Percentiles rank a stretch among this genome's conserved stretches.
phyloP scores from a whole-genome alignment of 2,113 vertebrate species.

The Mesitornis unicolor region DNA sequence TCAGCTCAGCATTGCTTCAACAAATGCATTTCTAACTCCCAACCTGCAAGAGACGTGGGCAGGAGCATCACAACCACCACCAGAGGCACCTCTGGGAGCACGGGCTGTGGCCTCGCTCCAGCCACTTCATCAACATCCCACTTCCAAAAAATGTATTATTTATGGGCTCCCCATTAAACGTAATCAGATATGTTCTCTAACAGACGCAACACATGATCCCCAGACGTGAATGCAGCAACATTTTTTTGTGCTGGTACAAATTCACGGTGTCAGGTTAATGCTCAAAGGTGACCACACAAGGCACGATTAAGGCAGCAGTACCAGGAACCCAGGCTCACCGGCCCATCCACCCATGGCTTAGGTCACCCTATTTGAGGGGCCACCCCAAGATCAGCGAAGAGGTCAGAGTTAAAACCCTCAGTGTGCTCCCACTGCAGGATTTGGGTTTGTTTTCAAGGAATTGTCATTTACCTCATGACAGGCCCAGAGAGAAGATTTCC shows the following conservation, averaged over 20 bases:
- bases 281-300: background rate
- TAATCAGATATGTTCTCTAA: background rate
- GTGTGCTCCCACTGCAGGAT: background rate
- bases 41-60: background rate
- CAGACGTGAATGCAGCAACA: background rate
- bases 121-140: background rate
- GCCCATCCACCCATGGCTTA: background rate
- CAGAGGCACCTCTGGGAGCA: background rate
- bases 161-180: background rate
- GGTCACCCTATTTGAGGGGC: background rate
- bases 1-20: background rate
- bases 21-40: background rate
- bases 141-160: background rate
- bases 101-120: background rate
- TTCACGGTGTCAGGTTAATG: background rate
- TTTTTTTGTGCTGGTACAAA: background rate
- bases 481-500: background rate
- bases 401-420: background rate
- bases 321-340: background rate
- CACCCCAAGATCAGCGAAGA: background rate
- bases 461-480: too few relatives aligned
- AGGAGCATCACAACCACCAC: background rate
- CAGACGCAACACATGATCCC: background rate
- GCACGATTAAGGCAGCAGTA: background rate
- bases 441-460: background rate